These are phyloP conservation scores for Zele albiditarsus DNA, from an alignment of 2,888 invertebrate species.

Conservation along the genomic window DNA sequence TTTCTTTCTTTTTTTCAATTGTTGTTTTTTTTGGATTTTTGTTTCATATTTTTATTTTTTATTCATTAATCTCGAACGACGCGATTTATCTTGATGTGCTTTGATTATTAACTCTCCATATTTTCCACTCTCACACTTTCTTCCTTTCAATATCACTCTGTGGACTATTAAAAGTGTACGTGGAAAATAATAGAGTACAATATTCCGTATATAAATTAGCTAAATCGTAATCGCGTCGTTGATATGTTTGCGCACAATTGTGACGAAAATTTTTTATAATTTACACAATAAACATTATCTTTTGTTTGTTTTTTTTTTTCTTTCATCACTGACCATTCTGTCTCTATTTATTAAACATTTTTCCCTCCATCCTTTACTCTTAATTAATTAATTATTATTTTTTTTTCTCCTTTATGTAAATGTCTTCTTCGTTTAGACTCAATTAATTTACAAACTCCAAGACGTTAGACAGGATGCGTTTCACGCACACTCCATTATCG, in stretches of 20 bases:
- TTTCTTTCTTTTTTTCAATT: conserved; percentile 23
- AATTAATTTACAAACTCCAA: conserved; percentile 35
- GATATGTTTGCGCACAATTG: conserved; percentile 49
- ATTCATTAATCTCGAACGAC: conserved; percentile 29
- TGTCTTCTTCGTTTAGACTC: conserved; percentile 34
- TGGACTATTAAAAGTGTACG: neutral
- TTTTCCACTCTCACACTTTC: neutral
- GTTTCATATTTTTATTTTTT: conserved; percentile 19
- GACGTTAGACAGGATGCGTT: conserved; percentile 15
- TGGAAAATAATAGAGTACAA: neutral
- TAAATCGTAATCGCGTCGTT: conserved; percentile 42
- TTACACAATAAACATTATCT: conserved; percentile 6
- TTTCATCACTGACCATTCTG: neutral
- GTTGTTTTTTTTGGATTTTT: conserved; percentile 29
- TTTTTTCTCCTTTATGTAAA: conserved; percentile 19
- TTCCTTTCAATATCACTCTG: neutral
- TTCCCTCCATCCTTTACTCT: neutral
- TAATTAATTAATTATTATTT: conserved; percentile 20
- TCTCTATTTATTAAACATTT: conserved; percentile 3
- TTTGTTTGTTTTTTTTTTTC: conserved; percentile 14
- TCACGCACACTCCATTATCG: conserved; percentile 28
- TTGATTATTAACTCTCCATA: neutral
- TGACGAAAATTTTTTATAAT: conserved; percentile 16
- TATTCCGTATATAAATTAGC: conserved; percentile 1
- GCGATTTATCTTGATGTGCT: conserved; percentile 27